These are phyloP conservation scores for Lasioglossum leucozonium DNA, from an alignment of 2,888 invertebrate species.

Conservation along the genomic window DNA sequence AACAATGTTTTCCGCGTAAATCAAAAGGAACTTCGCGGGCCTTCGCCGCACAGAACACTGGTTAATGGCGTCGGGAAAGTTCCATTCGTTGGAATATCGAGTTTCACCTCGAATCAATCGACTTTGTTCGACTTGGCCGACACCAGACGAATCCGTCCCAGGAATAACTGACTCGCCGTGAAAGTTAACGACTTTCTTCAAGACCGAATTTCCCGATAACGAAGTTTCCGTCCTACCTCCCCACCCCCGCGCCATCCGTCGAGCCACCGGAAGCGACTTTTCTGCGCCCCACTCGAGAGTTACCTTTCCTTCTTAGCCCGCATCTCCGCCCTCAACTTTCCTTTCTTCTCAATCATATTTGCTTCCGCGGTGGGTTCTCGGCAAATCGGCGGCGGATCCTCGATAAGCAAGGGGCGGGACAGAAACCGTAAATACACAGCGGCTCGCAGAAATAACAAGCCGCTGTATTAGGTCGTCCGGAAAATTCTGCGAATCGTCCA, in stretches of 20 bases:
- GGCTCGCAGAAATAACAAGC: not conserved
- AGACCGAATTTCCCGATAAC: slow-evolving; percentile 76
- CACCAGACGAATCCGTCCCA: slow-evolving; percentile 65
- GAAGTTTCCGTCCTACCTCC: slow-evolving; percentile 66
- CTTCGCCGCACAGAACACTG: slow-evolving; percentile 51
- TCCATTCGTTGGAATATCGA: slow-evolving; percentile 65
- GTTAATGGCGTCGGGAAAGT: slow-evolving; percentile 65
- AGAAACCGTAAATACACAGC: not conserved
- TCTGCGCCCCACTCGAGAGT: slow-evolving; percentile 27
- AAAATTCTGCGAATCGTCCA: not conserved
- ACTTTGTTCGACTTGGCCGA: slow-evolving; percentile 68
- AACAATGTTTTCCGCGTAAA: slow-evolving; percentile 56
- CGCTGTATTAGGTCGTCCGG: not conserved
- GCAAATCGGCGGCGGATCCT: slow-evolving; percentile 53
- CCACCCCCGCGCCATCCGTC: not conserved
- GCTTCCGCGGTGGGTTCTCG: slow-evolving; percentile 52
- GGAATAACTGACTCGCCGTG: slow-evolving; percentile 64
- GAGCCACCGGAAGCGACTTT: slow-evolving; percentile 40
- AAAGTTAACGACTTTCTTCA: slow-evolving; percentile 75
- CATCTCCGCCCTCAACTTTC: slow-evolving; percentile 50
- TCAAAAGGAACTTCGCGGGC: slow-evolving; percentile 49
- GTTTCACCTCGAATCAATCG: slow-evolving; percentile 70
- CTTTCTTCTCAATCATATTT: slow-evolving; percentile 69
- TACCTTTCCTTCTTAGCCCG: slow-evolving; percentile 34
- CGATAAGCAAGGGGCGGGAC: slow-evolving; percentile 24